Percentiles rank a stretch among this genome's conserved stretches.
Conservation (phyloP, 2,888 invertebrate species). For the Stenichneumon culpator region DNA sequence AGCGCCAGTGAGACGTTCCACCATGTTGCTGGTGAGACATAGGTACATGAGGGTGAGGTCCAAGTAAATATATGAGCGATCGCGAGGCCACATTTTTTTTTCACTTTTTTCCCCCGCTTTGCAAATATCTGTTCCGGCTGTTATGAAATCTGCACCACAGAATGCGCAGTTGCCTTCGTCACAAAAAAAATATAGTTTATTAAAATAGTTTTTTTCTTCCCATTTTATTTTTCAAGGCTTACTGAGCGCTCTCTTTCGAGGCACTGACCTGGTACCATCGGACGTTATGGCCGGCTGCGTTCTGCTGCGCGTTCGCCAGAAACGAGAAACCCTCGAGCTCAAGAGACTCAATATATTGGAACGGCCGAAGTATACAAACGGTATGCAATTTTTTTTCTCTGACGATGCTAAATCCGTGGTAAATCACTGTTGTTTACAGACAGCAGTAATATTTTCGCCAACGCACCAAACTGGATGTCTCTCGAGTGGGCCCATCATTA, state of each 20-base stretch:
- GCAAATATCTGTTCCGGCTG: neutral
- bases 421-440: slow-evolving; percentile 50
- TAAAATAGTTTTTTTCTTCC: neutral
- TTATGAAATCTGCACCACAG: neutral
- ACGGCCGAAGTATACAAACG: slow-evolving; percentile 89
- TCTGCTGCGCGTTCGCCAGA: slow-evolving; percentile 92
- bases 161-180: neutral
- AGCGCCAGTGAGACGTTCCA: slow-evolving; percentile 92
- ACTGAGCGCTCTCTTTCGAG: slow-evolving; percentile 92
- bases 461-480: slow-evolving; percentile 93
- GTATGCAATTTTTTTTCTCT: slow-evolving; percentile 81
- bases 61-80: slow-evolving; percentile 46
- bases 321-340: slow-evolving; percentile 90
- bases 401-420: neutral
- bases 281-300: slow-evolving; percentile 96
- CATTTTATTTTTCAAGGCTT: slow-evolving; percentile 85
- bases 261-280: slow-evolving; percentile 94
- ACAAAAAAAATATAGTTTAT: neutral
- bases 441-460: slow-evolving; percentile 87
- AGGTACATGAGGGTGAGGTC: slow-evolving; percentile 79
- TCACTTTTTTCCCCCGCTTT: slow-evolving; percentile 20
- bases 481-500: slow-evolving; percentile 91
- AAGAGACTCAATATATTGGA: slow-evolving; percentile 88
- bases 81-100: neutral
- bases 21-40: slow-evolving; percentile 90